A percentile compares a stretch with the other conserved stretches of the same genome.
Conservation (phyloP, 2,113 vertebrate species). For the Neoarius graeffei region DNA sequence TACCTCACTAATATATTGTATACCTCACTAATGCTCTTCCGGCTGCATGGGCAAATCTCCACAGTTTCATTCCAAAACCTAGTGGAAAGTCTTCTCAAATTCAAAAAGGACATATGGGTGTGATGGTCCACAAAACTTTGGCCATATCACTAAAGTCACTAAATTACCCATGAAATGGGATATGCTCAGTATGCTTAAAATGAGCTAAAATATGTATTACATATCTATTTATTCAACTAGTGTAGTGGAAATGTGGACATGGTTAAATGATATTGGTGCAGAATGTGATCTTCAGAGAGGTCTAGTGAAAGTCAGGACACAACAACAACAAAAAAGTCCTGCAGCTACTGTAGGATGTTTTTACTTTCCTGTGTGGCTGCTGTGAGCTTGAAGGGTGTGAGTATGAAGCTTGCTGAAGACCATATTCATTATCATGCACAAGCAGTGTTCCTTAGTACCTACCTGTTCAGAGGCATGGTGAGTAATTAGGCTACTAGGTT, state of each 20-base stretch:
- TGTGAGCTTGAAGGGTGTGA: neutral
- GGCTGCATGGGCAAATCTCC: neutral
- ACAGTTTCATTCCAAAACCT: neutral
- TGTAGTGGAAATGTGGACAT: neutral
- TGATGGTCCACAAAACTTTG: neutral
- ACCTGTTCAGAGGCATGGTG: neutral
- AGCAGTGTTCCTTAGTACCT: neutral
- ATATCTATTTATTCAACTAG: neutral
- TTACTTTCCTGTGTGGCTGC: neutral
- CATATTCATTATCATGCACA: neutral
- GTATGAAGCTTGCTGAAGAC: neutral
- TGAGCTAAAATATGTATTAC: neutral
- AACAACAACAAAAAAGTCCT: neutral
- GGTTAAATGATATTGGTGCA: neutral
- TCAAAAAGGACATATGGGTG: neutral
- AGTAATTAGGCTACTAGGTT: neutral
- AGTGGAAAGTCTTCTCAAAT: neutral
- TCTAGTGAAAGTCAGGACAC: neutral
- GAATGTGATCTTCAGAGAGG: neutral
- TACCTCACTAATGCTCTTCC: neutral
- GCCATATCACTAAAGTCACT: neutral
- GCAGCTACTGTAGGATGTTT: neutral
- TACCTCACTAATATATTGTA: neutral
- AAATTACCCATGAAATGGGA: neutral
- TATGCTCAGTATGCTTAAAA: neutral